Evolutionary conservation across 2,113 vertebrate genomes (phyloP), one percentile per base, ranked within the genome.

Genomic region (Todiramphus chloris): DNA sequence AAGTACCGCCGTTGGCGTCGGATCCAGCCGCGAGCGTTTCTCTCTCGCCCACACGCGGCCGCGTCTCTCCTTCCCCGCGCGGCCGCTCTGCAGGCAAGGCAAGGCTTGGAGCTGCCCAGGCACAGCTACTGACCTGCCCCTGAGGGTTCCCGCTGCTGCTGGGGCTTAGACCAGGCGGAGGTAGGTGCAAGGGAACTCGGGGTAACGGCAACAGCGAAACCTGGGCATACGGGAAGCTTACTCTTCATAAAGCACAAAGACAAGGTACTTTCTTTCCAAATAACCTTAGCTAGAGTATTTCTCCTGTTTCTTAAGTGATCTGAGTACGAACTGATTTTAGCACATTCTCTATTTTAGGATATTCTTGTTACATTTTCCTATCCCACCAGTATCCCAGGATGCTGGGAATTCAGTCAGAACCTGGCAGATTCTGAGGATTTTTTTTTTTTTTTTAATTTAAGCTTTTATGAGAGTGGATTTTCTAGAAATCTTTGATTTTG

Each of bases 401-500:
- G 59, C 70, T 87, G 91, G 69, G 83, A 79, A 64, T 64, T 74
- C 59, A 41, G 39, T 59, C 62, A 59, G 87, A 96, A 87, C 25
- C 73, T 79, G 81, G 73, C 66, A 73, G 58, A 67, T 55, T 46
- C 16, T 44, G 62, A 75, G 77, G 62, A 72, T 81, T 58, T 43
- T 33, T 81, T 66, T 53, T 27, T 53, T 53, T 27, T 53, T 25
- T 51, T 24, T 51, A 25, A 78, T 58, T 58, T 60, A 93, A 89
- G 86, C 33, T 82, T 93, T 83, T 91, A 31, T 55, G 43, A 83
- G 81, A 82, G 74, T 69, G 74, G 48, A 35, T 93, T 89, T 90
- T 94, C 21, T 87, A 89, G 89, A 79, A 91, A 84, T 72, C 27
- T 14, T 27, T 59, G 58, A 16, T 88, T 94, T 94, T 83, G 88